These are phyloP conservation scores for Oreochromis tanganicae DNA, from an alignment of 2,113 vertebrate genomes.

Conservation along the genomic window DNA sequence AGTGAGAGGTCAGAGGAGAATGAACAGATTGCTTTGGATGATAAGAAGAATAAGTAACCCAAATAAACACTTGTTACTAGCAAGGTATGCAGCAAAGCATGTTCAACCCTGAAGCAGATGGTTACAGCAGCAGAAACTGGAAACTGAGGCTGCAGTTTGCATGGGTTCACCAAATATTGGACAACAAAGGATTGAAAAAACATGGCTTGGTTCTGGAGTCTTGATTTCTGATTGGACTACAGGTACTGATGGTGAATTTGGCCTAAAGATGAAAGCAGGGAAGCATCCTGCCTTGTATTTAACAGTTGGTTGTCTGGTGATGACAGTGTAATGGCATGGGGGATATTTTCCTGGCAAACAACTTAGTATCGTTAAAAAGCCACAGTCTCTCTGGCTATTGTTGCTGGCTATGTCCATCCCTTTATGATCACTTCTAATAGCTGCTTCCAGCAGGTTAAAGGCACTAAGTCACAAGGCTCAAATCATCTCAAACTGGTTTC, in stretches of 20 bases:
- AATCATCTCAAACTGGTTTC: background rate
- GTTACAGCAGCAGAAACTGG: background rate
- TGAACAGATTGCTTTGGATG: background rate
- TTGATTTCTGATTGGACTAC: background rate
- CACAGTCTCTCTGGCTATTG: background rate
- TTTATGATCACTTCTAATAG: background rate
- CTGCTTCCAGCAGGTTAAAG: background rate
- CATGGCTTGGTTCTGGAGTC: background rate
- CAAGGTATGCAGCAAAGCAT: accelerated
- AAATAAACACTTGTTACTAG: background rate
- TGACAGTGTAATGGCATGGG: background rate
- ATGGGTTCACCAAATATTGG: background rate
- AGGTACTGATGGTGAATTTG: background rate
- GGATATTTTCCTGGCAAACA: background rate
- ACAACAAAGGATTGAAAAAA: background rate
- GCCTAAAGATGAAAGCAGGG: background rate
- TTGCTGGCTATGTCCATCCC: background rate
- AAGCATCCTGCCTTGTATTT: background rate
- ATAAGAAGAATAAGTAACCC: background rate
- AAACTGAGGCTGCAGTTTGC: background rate
- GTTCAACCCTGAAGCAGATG: background rate
- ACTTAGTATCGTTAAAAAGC: background rate
- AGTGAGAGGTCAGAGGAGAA: background rate
- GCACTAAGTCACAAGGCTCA: background rate
- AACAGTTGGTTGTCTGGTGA: background rate